Evolutionary conservation across 37 sponge, comb jelly and placozoan genomes (phyloP).

Genomic region (Theonella swinhoei): DNA sequence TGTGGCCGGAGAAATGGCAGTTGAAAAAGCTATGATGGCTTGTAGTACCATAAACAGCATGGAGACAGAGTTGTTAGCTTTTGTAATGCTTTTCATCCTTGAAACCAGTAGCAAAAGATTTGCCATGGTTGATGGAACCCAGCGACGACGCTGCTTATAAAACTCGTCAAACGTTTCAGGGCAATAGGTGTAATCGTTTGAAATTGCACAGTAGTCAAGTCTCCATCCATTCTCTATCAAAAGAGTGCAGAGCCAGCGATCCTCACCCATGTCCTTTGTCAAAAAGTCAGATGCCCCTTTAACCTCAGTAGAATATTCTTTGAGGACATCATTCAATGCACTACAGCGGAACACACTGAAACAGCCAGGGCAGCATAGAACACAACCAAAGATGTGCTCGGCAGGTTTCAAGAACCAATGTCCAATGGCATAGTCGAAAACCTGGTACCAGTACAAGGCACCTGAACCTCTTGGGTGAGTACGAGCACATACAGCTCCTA

Average conservation of each 20-base stretch:
- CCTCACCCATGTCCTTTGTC: conserved; percentile 93
- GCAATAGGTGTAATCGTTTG: conserved; percentile 79
- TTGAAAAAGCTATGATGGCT: conserved; percentile 68
- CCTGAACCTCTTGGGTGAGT: conserved; percentile 85
- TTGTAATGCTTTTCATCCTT: conserved; percentile 39
- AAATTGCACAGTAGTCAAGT: conserved; percentile 79
- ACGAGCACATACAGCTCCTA: conserved; percentile 88
- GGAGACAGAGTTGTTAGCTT: conserved; percentile 61
- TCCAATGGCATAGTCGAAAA: conserved; percentile 89
- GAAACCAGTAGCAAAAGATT: conserved; percentile 69
- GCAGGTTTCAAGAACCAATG: conserved; percentile 86
- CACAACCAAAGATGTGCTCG: conserved; percentile 83
- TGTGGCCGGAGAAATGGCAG: conserved; percentile 78
- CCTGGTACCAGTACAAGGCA: conserved; percentile 88
- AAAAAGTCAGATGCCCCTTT: conserved; percentile 74
- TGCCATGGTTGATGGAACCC: conserved; percentile 88
- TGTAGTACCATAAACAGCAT: conserved; percentile 79
- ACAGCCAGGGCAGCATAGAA: conserved; percentile 92
- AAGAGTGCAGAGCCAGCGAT: conserved; percentile 91
- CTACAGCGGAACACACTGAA: conserved; percentile 83
- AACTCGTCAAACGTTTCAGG: conserved; percentile 83
- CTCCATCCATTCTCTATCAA: conserved; percentile 82
- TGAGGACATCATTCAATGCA: conserved; percentile 67
- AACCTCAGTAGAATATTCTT: conserved; percentile 61
- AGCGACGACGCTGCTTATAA: conserved; percentile 83